phyloP scores from a whole-genome alignment of 2,888 invertebrate species.

The Trilocha varians region DNA sequence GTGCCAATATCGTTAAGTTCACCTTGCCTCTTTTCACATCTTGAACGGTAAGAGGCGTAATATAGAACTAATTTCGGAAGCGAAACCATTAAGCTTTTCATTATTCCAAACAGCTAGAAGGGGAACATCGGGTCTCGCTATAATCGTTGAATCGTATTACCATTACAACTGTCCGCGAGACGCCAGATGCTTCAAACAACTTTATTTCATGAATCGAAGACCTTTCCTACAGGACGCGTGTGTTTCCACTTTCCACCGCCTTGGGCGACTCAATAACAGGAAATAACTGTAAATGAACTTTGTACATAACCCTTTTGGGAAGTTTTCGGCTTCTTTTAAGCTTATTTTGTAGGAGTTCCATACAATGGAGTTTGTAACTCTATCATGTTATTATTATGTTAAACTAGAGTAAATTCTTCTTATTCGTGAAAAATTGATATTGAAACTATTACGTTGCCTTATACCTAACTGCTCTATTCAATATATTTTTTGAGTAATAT shows the following conservation, averaged over 20 bases:
- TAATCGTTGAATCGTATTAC: constrained; percentile 70
- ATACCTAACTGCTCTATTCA: too few species aligned
- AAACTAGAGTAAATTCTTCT: too few species aligned
- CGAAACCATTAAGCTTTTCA: constrained; percentile 57
- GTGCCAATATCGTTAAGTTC: not conserved
- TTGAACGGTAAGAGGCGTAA: constrained; percentile 5
- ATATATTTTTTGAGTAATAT: too few species aligned
- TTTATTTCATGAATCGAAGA: constrained; percentile 49
- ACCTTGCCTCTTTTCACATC: not conserved
- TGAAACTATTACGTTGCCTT: too few species aligned
- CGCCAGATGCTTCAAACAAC: constrained; percentile 65
- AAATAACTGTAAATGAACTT: not conserved
- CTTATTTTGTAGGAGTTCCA: not conserved
- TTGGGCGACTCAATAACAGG: constrained; percentile 13
- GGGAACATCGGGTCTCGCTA: constrained; percentile 43
- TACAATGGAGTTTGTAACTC: not conserved
- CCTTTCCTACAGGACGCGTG: constrained; percentile 27
- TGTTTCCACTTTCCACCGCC: constrained; percentile 21
- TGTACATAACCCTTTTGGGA: not conserved
- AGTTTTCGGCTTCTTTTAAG: not conserved
- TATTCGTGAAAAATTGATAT: too few species aligned
- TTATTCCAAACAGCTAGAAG: constrained; percentile 53
- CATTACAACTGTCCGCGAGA: constrained; percentile 64
- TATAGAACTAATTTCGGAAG: constrained; percentile 56
- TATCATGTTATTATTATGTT: too few species aligned